Percentiles rank a stretch among this genome's conserved stretches.
Conservation (phyloP, 2,113 vertebrate genomes). For the Nipponia nippon region DNA sequence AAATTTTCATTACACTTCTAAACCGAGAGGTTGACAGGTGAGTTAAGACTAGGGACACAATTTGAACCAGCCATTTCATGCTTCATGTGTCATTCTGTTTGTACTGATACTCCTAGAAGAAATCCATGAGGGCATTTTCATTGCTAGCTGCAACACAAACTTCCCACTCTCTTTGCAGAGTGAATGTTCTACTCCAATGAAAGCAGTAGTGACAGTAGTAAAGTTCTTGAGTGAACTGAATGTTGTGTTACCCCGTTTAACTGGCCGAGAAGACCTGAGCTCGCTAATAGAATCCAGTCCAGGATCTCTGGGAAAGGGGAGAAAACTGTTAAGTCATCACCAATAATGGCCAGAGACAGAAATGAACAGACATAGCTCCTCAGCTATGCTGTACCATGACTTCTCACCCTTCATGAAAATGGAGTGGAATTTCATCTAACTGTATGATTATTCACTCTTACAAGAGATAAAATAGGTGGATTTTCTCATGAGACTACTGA, state of each 20-base stretch:
- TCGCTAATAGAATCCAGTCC: not conserved
- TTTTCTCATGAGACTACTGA: not conserved
- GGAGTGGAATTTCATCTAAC: not conserved
- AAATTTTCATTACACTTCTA: not conserved
- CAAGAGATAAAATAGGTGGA: not conserved
- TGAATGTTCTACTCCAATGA: not conserved
- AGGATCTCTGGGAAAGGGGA: not conserved
- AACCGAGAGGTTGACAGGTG: not conserved
- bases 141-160: not conserved
- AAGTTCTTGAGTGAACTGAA: not conserved
- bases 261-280: not conserved
- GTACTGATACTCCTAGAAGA: not conserved
- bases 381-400: not conserved
- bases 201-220: not conserved
- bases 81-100: accelerated
- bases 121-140: not conserved
- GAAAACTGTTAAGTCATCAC: not conserved
- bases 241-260: not conserved
- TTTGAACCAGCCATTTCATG: not conserved
- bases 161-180: not conserved
- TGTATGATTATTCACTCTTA: not conserved
- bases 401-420: not conserved
- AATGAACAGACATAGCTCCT: not conserved
- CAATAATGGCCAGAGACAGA: not conserved
- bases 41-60: not conserved